Evolutionary conservation across 2,113 vertebrate species (phyloP).

Genomic region (Oreochromis tanganicae): DNA sequence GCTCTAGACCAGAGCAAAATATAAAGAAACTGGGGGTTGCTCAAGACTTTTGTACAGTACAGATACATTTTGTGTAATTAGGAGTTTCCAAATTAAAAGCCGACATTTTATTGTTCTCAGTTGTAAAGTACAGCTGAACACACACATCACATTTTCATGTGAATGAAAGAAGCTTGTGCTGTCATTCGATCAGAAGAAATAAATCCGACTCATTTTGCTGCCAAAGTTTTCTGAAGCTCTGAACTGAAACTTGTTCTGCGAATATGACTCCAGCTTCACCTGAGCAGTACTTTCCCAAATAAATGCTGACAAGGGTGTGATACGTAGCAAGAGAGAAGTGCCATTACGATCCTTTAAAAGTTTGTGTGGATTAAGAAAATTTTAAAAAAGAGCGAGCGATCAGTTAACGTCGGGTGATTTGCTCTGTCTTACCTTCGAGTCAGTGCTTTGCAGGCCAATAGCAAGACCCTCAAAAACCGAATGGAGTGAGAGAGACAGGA

Average conservation of each 20-base stretch:
- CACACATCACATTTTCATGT: not conserved
- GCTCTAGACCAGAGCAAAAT: not conserved
- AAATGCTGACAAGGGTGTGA: not conserved
- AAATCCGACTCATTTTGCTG: not conserved
- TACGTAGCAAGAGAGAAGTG: not conserved
- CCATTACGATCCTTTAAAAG: not conserved
- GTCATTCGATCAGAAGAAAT: not conserved
- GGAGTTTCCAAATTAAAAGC: not conserved
- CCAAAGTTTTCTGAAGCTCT: not conserved
- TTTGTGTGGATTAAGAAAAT: not conserved
- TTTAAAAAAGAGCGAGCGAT: not conserved
- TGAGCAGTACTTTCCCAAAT: not conserved
- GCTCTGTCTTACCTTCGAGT: constrained; percentile 61
- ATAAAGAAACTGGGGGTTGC: not conserved
- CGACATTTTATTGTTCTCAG: not conserved
- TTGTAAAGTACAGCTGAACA: not conserved
- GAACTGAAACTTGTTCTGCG: not conserved
- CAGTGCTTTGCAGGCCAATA: constrained; percentile 80
- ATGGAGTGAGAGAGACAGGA: constrained; percentile 85
- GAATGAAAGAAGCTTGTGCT: not conserved
- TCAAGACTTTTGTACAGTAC: not conserved
- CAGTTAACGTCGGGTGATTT: not conserved
- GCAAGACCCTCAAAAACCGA: constrained; percentile 86
- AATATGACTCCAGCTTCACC: not conserved
- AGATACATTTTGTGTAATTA: not conserved